Evolutionary conservation across 2,113 vertebrate genomes (phyloP).

Genomic region (Bagarius yarrelli): DNA sequence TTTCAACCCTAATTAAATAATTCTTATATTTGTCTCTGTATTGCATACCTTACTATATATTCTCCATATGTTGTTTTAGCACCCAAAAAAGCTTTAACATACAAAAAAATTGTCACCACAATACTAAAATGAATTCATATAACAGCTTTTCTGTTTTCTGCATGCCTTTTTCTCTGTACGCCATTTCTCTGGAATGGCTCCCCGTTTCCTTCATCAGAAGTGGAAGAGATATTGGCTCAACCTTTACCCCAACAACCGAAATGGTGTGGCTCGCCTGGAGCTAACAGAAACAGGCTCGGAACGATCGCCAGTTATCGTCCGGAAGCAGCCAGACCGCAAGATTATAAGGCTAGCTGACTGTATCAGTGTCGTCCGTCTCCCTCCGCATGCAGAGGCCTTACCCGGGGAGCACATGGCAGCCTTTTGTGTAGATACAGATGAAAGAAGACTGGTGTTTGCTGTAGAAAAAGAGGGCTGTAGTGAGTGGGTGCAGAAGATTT

Average conservation of each 20-base stretch:
- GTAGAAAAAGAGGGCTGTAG: conserved; percentile 71
- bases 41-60: background rate
- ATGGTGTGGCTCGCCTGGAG: conserved; percentile 84
- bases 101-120: background rate
- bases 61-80: background rate
- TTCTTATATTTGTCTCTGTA: background rate
- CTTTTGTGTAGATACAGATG: conserved; percentile 85
- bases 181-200: no score
- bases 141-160: conserved; percentile 19
- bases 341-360: conserved; percentile 82
- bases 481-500: conserved; percentile 84
- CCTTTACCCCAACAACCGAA: conserved; percentile 77
- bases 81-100: background rate
- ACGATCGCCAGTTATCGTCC: conserved; percentile 77
- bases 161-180: background rate
- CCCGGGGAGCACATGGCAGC: conserved; percentile 80
- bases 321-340: conserved; percentile 62
- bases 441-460: conserved; percentile 80
- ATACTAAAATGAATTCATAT: background rate
- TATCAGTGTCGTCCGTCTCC: conserved; percentile 75
- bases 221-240: conserved; percentile 86
- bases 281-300: conserved; percentile 72
- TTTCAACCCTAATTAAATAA: background rate
- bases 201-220: conserved; percentile 67
- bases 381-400: conserved; percentile 75